Evolutionary conservation across 2,113 vertebrate genomes (phyloP).

Genomic region (Cyanoderma ruficeps): DNA sequence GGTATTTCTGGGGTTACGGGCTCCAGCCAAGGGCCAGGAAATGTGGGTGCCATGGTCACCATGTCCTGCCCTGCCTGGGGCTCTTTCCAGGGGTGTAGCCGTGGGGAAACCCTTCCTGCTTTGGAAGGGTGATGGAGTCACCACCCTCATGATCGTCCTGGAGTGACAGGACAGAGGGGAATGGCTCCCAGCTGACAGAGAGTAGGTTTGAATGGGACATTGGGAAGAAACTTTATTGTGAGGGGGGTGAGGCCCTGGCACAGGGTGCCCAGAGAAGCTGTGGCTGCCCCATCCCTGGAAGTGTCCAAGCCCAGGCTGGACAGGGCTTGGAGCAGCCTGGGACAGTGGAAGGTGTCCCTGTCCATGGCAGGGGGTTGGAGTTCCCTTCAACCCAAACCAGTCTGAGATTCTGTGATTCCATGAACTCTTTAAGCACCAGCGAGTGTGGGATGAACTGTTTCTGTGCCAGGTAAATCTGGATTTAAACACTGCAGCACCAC

Average conservation of each 20-base stretch:
- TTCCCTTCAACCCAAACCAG: neutral
- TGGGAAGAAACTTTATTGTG: neutral
- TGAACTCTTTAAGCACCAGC: neutral
- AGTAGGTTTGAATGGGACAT: too few relatives aligned
- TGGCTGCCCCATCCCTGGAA: neutral
- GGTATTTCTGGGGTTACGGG: neutral
- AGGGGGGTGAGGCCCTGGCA: neutral
- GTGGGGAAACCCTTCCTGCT: neutral
- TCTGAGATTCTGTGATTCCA: neutral
- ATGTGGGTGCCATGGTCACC: neutral
- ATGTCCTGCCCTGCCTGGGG: neutral
- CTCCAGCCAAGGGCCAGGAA: neutral
- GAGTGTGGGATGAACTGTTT: neutral
- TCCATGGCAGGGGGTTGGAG: neutral
- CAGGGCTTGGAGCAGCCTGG: fast-evolving
- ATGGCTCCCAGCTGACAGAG: neutral
- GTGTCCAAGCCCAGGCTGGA: neutral
- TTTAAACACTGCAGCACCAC: neutral
- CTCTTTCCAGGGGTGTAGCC: neutral
- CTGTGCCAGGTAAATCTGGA: neutral
- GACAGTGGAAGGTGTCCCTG: neutral
- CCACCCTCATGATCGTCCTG: neutral
- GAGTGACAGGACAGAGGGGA: neutral
- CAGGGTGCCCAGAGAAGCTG: neutral
- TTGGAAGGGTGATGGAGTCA: neutral